These are phyloP conservation scores for Phalacrocorax carbo DNA, from an alignment of 2,113 vertebrate genomes.

Conservation along the genomic window DNA sequence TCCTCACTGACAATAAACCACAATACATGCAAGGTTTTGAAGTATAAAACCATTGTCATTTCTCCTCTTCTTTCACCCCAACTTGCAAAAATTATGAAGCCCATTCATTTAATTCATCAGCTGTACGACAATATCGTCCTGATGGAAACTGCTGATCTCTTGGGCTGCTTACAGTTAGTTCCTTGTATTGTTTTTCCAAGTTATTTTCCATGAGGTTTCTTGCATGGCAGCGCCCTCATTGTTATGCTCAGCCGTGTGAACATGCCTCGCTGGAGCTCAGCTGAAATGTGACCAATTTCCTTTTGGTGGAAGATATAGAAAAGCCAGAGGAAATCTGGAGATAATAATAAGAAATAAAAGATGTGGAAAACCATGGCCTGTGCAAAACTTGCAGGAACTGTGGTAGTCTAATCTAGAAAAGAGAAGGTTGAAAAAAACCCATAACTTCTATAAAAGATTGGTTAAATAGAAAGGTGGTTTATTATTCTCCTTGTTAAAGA, in stretches of 20 bases:
- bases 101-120: neutral
- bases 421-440: neutral
- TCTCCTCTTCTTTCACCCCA: neutral
- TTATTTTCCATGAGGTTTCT: neutral
- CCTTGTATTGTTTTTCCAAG: neutral
- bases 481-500: neutral
- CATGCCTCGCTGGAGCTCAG: neutral
- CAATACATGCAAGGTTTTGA: neutral
- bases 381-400: neutral
- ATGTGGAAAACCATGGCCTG: neutral
- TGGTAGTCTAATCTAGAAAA: neutral
- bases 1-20: neutral
- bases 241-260: neutral
- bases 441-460: neutral
- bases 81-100: neutral
- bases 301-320: neutral
- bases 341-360: neutral
- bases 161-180: neutral
- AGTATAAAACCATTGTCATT: neutral
- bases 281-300: neutral
- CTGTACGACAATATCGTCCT: neutral
- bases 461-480: neutral
- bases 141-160: neutral
- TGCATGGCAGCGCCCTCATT: neutral
- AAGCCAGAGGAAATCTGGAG: neutral